These are phyloP conservation scores for Coecobrya sp. DNA, from an alignment of 2,888 invertebrate genomes.

Conservation along the genomic window DNA sequence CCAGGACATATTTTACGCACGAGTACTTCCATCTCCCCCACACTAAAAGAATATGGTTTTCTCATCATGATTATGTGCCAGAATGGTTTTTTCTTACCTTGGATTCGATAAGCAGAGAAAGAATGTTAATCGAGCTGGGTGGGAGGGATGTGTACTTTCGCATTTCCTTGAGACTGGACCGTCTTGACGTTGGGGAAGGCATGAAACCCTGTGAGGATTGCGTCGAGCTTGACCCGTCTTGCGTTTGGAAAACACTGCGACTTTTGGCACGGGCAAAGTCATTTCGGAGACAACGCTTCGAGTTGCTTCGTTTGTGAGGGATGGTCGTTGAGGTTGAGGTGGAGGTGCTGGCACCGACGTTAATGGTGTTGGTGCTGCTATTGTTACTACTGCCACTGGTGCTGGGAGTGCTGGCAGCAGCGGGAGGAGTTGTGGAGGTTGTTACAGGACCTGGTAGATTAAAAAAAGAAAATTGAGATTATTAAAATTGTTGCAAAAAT, in stretches of 20 bases:
- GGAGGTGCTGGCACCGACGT: not conserved
- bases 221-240: conserved; percentile 86
- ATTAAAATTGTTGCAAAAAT: not conserved
- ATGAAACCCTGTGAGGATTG: conserved; percentile 87
- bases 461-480: not conserved
- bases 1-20: too few species aligned
- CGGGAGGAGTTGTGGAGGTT: not conserved
- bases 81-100: conserved; percentile 87
- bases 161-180: conserved; percentile 89
- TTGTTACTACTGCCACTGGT: not conserved
- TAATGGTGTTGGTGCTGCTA: not conserved
- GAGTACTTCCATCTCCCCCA: too few species aligned
- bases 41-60: not conserved
- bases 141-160: conserved; percentile 89
- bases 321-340: not conserved
- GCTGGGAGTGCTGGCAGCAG: not conserved
- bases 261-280: conserved; percentile 89
- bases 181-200: conserved; percentile 87
- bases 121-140: conserved; percentile 89
- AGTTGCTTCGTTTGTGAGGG: conserved; percentile 87
- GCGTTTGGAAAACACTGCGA: conserved; percentile 88
- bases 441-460: not conserved
- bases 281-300: conserved; percentile 88
- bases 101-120: conserved; percentile 89
- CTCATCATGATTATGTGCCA: not conserved